Evolutionary conservation across 1,140 invertebrate species (phyloP).

Genomic region (Thaumetopoea pityocampa): DNA sequence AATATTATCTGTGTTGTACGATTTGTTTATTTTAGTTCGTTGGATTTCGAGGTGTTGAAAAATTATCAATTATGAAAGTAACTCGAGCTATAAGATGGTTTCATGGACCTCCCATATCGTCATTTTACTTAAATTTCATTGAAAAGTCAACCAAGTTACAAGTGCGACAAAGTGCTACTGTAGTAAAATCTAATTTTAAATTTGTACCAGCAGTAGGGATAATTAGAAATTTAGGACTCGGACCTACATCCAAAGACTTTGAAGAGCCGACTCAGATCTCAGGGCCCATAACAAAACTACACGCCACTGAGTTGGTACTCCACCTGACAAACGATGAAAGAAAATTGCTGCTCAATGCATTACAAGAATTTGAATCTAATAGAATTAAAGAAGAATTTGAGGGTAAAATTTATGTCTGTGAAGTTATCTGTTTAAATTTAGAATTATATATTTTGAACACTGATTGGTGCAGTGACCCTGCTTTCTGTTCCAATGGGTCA

Average conservation of each 20-base stretch:
- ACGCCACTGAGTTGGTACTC: conserved; percentile 82
- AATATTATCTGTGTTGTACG: too few relatives aligned
- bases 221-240: conserved; percentile 54
- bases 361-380: conserved; percentile 84
- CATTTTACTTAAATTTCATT: conserved; percentile 32
- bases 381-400: conserved; percentile 83
- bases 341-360: conserved; percentile 77
- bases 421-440: conserved; percentile 15
- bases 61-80: conserved; percentile 47
- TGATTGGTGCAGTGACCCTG: too few relatives aligned
- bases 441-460: background rate
- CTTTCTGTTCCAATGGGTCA: too few relatives aligned
- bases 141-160: conserved; percentile 35
- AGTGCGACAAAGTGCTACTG: conserved; percentile 44
- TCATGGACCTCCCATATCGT: conserved; percentile 24
- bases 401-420: conserved; percentile 73
- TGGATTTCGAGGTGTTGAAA: conserved; percentile 6
- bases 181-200: conserved; percentile 36
- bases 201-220: conserved; percentile 33
- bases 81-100: conserved; percentile 35
- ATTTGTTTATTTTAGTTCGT: conserved; percentile 16
- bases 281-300: conserved; percentile 79
- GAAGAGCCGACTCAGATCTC: conserved; percentile 54
- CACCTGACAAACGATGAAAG: conserved; percentile 83
- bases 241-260: conserved; percentile 66